Evolutionary conservation across 2,113 vertebrate species (phyloP).

Genomic region (Tricholaema leucomelas): DNA sequence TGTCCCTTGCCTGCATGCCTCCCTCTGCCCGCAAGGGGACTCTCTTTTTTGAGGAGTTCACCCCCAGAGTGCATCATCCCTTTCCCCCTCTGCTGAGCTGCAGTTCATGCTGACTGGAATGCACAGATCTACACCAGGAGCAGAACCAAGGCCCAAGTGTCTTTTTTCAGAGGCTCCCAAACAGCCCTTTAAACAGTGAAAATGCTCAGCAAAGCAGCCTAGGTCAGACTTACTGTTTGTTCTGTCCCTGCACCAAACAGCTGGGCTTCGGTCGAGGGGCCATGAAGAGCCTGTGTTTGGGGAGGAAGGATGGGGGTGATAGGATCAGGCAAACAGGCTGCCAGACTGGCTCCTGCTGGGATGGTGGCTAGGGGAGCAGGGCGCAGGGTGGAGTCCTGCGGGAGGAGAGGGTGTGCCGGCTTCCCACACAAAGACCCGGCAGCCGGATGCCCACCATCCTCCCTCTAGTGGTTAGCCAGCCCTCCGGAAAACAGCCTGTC

Average conservation of each 20-base stretch:
- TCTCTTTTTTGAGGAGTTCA: background rate
- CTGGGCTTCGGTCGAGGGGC: accelerated
- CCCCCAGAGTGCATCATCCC: background rate
- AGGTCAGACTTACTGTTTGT: background rate
- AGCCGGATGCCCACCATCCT: background rate
- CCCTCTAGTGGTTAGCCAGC: background rate
- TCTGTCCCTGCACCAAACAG: background rate
- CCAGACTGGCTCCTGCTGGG: background rate
- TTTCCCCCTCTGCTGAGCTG: background rate
- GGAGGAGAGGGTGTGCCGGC: background rate
- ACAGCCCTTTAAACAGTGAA: background rate
- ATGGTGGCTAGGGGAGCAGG: background rate
- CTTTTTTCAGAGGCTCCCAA: background rate
- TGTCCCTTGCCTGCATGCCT: constrained; percentile 15
- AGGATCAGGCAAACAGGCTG: accelerated
- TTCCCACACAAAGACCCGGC: background rate
- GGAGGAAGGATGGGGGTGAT: background rate
- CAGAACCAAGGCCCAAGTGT: background rate
- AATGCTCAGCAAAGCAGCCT: background rate
- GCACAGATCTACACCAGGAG: background rate
- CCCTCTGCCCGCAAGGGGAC: background rate
- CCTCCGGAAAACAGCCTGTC: background rate
- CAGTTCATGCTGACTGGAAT: background rate
- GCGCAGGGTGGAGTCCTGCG: background rate
- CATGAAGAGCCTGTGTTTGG: accelerated